Evolutionary conservation across 1,140 invertebrate genomes (phyloP).

Genomic region (Psix sp.): DNA sequence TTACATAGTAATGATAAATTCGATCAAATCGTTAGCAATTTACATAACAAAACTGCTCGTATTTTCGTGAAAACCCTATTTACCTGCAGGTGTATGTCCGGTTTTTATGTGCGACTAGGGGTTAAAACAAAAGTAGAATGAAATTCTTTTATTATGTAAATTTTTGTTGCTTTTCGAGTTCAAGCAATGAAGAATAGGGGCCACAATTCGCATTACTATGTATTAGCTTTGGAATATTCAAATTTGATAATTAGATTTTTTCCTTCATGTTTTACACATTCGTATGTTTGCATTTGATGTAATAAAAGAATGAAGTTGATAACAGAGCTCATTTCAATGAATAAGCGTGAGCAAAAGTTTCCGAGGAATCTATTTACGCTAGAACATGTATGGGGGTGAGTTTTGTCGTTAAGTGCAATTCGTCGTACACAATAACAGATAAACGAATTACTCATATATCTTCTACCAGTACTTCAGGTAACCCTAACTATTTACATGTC

Average conservation of each 20-base stretch:
- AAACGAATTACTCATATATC: slow-evolving; percentile 23
- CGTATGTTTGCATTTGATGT: no score
- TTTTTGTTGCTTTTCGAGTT: not conserved
- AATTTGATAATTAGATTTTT: no score
- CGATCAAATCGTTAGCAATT: slow-evolving; percentile 29
- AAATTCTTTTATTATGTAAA: slow-evolving; percentile 19
- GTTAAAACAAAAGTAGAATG: slow-evolving; percentile 23
- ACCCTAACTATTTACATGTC: slow-evolving; percentile 54
- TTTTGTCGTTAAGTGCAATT: slow-evolving; percentile 41
- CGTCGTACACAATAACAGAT: slow-evolving; percentile 29
- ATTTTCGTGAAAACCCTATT: slow-evolving; percentile 42
- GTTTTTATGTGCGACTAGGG: slow-evolving; percentile 3
- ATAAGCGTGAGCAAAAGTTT: no score
- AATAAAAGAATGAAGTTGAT: no score
- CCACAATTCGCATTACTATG: no score
- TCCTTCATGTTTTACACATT: no score
- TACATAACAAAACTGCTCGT: slow-evolving; percentile 34
- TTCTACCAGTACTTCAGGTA: slow-evolving; percentile 21
- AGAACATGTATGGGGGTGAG: slow-evolving; percentile 12
- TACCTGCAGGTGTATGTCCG: slow-evolving; percentile 38
- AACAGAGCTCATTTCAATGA: no score
- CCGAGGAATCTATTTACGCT: no score
- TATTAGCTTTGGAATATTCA: no score
- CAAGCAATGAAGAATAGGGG: not conserved
- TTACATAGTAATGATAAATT: no score